Percentiles rank a stretch among this genome's conserved stretches.
These are phyloP conservation scores for Melipona quadrifasciata DNA, from an alignment of 1,140 invertebrate genomes.

Conservation along the genomic window DNA sequence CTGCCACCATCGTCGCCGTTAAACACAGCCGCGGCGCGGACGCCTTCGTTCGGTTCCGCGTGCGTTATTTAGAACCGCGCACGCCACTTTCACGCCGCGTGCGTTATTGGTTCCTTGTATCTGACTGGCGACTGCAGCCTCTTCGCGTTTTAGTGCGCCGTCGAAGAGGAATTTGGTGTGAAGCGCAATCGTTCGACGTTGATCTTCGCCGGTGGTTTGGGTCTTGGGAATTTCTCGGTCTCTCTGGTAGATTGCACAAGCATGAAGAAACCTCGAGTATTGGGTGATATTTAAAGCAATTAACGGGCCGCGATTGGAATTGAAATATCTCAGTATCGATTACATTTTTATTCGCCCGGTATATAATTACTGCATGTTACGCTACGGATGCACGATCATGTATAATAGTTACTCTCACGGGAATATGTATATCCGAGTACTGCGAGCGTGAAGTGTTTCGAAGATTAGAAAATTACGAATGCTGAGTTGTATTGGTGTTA, in stretches of 20 bases:
- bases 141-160: neutral
- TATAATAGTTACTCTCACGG: too few relatives aligned
- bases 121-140: neutral
- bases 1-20: constrained; percentile 32
- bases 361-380: neutral
- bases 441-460: too few relatives aligned
- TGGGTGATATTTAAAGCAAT: neutral
- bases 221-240: neutral
- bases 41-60: neutral
- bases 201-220: neutral
- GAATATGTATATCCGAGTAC: neutral
- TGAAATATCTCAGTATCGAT: neutral
- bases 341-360: neutral
- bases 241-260: neutral
- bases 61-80: neutral
- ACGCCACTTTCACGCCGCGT: neutral
- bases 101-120: neutral
- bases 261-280: neutral
- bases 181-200: neutral
- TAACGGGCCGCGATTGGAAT: neutral
- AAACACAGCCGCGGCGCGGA: neutral
- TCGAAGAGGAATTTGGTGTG: neutral
- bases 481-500: too few relatives aligned
- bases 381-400: neutral
- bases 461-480: too few relatives aligned